A percentile compares a stretch with the other conserved stretches of the same genome.
phyloP scores from a whole-genome alignment of 92 coral and sea anemone species.

The Nematostella vectensis region DNA sequence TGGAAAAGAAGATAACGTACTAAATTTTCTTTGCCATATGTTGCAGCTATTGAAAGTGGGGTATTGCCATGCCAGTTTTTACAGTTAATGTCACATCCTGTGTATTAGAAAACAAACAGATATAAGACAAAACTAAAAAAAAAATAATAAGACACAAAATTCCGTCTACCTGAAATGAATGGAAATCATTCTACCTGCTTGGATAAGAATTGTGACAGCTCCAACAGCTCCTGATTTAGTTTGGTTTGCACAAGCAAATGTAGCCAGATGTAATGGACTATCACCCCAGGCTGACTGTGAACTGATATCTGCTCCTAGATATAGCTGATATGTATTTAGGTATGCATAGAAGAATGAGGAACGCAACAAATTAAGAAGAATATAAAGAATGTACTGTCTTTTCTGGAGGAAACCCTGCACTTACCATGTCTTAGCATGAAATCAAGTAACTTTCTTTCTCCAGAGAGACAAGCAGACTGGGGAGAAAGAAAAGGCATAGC shows the following conservation, averaged over 20 bases:
- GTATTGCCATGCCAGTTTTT: constrained; percentile 89
- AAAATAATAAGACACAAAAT: too few relatives aligned
- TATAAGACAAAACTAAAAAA: neutral
- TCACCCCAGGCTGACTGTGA: constrained; percentile 61
- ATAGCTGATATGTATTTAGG: neutral
- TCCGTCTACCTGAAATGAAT: too few relatives aligned
- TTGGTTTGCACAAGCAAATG: constrained; percentile 67
- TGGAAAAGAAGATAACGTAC: constrained; percentile 58
- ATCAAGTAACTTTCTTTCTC: constrained; percentile 51
- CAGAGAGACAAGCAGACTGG: constrained; percentile 81
- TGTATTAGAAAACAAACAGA: neutral
- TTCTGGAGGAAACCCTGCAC: too few relatives aligned
- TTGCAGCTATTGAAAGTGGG: constrained; percentile 76
- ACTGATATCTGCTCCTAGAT: constrained; percentile 68
- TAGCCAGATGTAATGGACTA: constrained; percentile 82
- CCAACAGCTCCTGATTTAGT: constrained; percentile 36
- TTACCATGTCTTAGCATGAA: constrained; percentile 70
- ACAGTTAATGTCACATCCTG: constrained; percentile 73
- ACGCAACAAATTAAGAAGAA: neutral
- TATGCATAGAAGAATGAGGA: neutral
- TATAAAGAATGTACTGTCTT: too few relatives aligned
- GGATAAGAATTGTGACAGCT: constrained; percentile 37
- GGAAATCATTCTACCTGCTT: constrained; percentile 58
- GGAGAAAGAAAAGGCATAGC: too few relatives aligned
- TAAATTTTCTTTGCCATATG: constrained; percentile 64